Evolutionary conservation across 2,797 vertebrate genomes (phyloP).

Genomic region (Bovichtus variegatus): DNA sequence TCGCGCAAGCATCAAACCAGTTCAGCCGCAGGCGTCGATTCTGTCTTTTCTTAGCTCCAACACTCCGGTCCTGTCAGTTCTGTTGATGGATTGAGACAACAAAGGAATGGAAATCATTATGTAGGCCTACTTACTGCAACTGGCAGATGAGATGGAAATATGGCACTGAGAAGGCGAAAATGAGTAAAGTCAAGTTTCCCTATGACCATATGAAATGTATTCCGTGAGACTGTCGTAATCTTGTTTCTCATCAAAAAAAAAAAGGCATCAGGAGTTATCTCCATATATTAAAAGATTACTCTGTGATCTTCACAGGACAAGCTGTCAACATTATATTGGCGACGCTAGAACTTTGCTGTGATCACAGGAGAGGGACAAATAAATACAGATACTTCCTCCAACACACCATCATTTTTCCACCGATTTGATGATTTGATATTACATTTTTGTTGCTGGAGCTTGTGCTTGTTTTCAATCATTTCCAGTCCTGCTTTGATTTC

Average conservation of each 20-base stretch:
- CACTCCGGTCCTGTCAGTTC: conserved; percentile 14
- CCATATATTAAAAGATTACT: not conserved
- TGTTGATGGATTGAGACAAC: conserved; percentile 5
- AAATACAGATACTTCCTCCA: not conserved
- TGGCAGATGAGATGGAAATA: conserved; percentile 3
- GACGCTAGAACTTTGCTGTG: not conserved
- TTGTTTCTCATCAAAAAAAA: not conserved
- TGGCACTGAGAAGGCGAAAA: not conserved
- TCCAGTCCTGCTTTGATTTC: not conserved
- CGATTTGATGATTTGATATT: not conserved
- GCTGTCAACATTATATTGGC: not conserved
- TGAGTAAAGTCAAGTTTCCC: not conserved
- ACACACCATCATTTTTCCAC: not conserved
- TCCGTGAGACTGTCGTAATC: not conserved
- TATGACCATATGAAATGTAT: not conserved
- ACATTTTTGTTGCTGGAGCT: not conserved
- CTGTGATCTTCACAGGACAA: not conserved
- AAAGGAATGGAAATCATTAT: conserved; percentile 14
- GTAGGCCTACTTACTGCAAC: not conserved
- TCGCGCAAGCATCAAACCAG: conserved; percentile 3
- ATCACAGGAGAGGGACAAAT: not conserved
- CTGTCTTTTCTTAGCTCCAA: conserved; percentile 24
- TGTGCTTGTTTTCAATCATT: conserved; percentile 2
- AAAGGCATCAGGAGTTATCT: not conserved
- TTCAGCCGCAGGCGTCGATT: not conserved